These are phyloP conservation scores for Conchocele bisecta DNA, from an alignment of 2,888 invertebrate genomes.

Conservation along the genomic window DNA sequence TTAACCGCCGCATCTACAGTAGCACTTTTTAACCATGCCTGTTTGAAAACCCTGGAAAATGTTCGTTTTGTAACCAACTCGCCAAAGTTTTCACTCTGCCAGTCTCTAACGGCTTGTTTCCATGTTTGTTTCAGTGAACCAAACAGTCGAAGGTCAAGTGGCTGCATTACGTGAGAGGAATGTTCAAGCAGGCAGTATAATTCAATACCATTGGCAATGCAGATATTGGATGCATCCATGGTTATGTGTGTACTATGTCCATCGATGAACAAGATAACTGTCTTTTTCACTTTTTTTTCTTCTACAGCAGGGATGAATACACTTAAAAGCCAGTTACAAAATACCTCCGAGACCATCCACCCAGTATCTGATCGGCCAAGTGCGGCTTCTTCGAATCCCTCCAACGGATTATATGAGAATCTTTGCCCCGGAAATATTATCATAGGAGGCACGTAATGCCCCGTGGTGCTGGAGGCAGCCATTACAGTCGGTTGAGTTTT, in stretches of 20 bases:
- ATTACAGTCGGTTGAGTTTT: constrained; percentile 15
- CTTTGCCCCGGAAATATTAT: constrained; percentile 35
- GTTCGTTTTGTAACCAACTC: constrained; percentile 38
- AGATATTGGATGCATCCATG: constrained; percentile 30
- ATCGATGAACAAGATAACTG: constrained; percentile 39
- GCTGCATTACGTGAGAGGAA: constrained; percentile 48
- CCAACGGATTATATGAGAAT: constrained; percentile 26
- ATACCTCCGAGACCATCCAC: constrained; percentile 40
- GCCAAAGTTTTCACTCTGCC: constrained; percentile 25
- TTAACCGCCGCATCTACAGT: constrained; percentile 43
- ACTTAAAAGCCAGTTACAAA: constrained; percentile 19
- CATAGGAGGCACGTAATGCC: constrained; percentile 31
- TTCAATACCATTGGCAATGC: constrained; percentile 28
- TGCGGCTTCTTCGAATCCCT: constrained; percentile 34
- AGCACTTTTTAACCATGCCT: constrained; percentile 33
- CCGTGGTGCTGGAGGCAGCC: constrained; percentile 6
- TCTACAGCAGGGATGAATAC: constrained; percentile 25
- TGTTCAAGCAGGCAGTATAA: constrained; percentile 51
- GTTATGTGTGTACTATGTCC: constrained; percentile 49
- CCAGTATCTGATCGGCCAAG: constrained; percentile 22
- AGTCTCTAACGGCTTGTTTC: constrained; percentile 37
- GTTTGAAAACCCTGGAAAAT: constrained; percentile 42
- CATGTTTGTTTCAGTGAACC: constrained; percentile 40
- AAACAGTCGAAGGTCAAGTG: constrained; percentile 49
- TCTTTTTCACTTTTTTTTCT: constrained; percentile 14